Conservation (phyloP, 2,113 vertebrate genomes). For the Gorsachius goisagi region DNA sequence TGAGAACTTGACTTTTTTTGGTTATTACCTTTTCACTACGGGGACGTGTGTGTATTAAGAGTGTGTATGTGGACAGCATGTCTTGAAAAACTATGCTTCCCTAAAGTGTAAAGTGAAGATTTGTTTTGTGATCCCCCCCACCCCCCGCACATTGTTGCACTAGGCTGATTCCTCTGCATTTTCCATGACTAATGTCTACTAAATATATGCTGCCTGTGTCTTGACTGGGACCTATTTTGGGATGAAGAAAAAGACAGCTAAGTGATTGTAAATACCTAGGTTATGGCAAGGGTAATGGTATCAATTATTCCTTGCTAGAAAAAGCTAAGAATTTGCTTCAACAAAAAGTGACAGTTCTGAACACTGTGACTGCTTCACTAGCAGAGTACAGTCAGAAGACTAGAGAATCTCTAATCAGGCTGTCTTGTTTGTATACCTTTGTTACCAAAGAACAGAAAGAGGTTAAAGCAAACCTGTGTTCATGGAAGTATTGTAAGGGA, state of each 20-base stretch:
- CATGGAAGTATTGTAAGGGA: not conserved
- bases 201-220: not conserved
- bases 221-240: not conserved
- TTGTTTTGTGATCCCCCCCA: too few relatives aligned
- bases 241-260: not conserved
- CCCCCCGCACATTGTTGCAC: not conserved
- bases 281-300: not conserved
- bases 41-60: not conserved
- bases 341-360: not conserved
- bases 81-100: not conserved
- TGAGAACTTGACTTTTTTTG: not conserved
- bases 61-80: not conserved
- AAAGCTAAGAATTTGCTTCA: not conserved
- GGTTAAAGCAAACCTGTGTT: not conserved
- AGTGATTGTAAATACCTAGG: not conserved
- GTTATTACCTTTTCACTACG: not conserved
- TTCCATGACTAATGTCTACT: slow-evolving; percentile 27
- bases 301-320: not conserved
- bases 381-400: not conserved
- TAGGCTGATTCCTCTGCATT: not conserved
- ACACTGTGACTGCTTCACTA: not conserved
- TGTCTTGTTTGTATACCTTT: not conserved
- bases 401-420: not conserved
- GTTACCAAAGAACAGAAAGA: not conserved
- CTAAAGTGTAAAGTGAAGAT: not conserved